Evolutionary conservation across 2,113 vertebrate genomes (phyloP), one percentile per base, ranked within the genome.

Genomic region (Planiliza haematocheilus): DNA sequence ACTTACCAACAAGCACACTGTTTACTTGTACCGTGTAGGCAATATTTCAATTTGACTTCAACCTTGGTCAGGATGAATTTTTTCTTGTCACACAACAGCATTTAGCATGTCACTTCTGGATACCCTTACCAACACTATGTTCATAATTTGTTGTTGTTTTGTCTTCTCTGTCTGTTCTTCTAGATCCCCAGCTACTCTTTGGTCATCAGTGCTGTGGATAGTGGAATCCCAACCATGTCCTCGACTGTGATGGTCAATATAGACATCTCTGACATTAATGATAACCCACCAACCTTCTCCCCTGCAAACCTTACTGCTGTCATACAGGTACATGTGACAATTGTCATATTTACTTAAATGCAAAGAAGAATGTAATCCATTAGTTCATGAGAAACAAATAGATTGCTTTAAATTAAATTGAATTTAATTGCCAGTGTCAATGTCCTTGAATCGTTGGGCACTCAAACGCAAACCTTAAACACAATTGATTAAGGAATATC

Each of bases 211-310:
- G 97, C 97, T 7, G 92, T 91, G 68, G 97, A 99, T 72, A 95
- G 94, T 1, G 98, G 98, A 58, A 78, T 66, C 1, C 96, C 96
- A 30, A 84, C 95, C 39, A 91, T 98, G 95, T 97, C 96, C 6
- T 96, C 97, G 2, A 97, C 96, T 0, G 95, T 95, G 41, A 95
- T 93, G 0, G 94, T 99, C 90, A 98, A 96, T 55, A 94, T 99
- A 21, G 97, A 97, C 73, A 94, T 99, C 87, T 96, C 97, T 0
- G 98, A 99, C 69, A 94, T 99, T 84, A 99, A 99, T 0, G 98
- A 99, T 88, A 99, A 98, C 83, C 93, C 96, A 1, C 98, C 98
- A 3, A 88, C 93, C 49, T 99, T 99, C 86, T 96, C 93, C 52
- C 96, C 96, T 0, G 93, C 95, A 75, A 99, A 99, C 87, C 96